A percentile compares a stretch with the other conserved stretches of the same genome.
Conservation (phyloP, 2,797 vertebrate genomes). For the Orientallactaga sibirica region DNA sequence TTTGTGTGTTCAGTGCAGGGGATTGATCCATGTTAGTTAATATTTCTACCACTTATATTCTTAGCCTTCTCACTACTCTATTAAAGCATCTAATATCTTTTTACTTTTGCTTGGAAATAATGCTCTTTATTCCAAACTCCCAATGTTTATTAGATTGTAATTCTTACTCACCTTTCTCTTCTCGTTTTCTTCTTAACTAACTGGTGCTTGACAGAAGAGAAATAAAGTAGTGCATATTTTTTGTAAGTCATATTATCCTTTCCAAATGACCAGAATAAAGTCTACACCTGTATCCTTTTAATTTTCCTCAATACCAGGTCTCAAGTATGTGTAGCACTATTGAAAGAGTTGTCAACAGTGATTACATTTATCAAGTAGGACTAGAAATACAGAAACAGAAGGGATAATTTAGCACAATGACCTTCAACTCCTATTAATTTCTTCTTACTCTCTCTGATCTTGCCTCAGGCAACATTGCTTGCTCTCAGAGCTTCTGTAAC, state of each 20-base stretch:
- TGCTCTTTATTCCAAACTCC: not conserved
- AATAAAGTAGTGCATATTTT: not conserved
- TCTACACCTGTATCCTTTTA: not conserved
- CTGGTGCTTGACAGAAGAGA: constrained; percentile 17
- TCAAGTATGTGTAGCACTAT: not conserved
- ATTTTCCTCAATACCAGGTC: not conserved
- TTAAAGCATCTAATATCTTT: not conserved
- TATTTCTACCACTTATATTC: not conserved
- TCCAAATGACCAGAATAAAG: constrained; percentile 8
- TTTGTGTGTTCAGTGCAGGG: too few species aligned
- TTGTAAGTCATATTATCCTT: not conserved
- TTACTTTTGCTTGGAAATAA: not conserved
- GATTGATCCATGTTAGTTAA: too few species aligned
- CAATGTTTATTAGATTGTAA: not conserved
- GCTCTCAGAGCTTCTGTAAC: not conserved
- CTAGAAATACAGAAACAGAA: constrained; percentile 37
- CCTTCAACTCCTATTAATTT: not conserved
- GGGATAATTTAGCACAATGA: not conserved
- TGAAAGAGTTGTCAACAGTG: not conserved
- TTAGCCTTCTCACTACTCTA: not conserved
- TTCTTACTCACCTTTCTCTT: constrained; percentile 25
- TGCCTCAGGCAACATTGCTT: not conserved
- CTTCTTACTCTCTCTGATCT: not conserved
- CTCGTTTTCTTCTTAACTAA: not conserved
- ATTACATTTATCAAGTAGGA: not conserved